Evolutionary conservation across 2,888 invertebrate species (phyloP), one percentile per base, ranked within the genome.

Genomic region (Parascotia fuliginaria): DNA sequence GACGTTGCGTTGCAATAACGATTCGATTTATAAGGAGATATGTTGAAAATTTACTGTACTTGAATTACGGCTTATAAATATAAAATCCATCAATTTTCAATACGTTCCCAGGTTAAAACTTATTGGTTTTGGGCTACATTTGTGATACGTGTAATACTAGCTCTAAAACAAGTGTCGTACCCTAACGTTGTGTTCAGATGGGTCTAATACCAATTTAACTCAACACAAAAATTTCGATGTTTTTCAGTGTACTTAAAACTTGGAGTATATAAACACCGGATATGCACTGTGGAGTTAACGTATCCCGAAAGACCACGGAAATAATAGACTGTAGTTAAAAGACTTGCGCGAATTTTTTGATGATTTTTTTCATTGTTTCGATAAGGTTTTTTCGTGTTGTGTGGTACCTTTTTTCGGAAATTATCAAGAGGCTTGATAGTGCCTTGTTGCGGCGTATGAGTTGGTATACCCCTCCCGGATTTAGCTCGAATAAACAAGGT

Each of bases 281-380:
- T 70, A 67, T 56, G 54, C 66, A 62, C 56, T 56, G 44, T 58
- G 61, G 71, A 54, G 62, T 54, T 77, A 75, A 74, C 84, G 85
- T 88, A 85, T 87, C 89, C 88, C 85, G 81, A 87, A 80, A 81
- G 87, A 86, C 87, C 89, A 85, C 88, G 83, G 81, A 85, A 79
- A 80, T 77, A 77, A 85, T 84, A 88, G 90, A 90, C 90, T 89
- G 88, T 88, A 88, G 87, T 75, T 73, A 85, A 89, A 89, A 89
- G 89, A 87, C 89, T 89, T 87, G 87, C 84, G 87, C 83, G 88
- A 81, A 85, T 86, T 90, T 65, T 89, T 89, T 88, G 85, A 88
- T 85, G 70, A 72, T 74, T 82, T 88, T 89, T 88, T 88, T 84
- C 79, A 79, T 83, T 69, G 79, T 83, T 85, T 86, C 83, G 85